Base-by-base conservation (phyloP, 2,888 invertebrate species). In the Halocaridina rubra region DNA sequence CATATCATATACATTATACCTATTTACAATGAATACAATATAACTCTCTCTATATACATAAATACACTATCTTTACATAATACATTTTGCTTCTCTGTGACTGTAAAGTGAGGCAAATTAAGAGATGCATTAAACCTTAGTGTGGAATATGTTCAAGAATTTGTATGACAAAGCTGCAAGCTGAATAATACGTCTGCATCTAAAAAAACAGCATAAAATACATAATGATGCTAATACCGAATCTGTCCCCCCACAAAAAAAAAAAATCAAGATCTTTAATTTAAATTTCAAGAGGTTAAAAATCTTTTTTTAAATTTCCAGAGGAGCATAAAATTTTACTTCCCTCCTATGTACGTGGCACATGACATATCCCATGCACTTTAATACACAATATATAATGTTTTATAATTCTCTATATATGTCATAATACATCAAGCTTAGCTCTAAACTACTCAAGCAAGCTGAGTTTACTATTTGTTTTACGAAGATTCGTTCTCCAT, bases 381-480 rank as follows among this genome's bases (percentile, higher is more conserved):
- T 69, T 16, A n/a, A 7, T 69, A 29, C 19, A 69, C 19, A 29
- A 7, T 30, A 69, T 27, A 69, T 69, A 30, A 27, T 19, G 30
- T 29, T 27, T 29, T 27, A 67, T 27, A 69, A 69, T 30, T 29
- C 29, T 69, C 19, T 27, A 16, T 69, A 30, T 27, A 69, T n/a
- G n/a, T n/a, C 53, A 53, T 53, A 53, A 53, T 19, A 53, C 53
- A 53, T 53, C 53, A 53, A 53, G 53, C n/a, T n/a, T 30, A 8
- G 19, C 16, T 39, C 39, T 74, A 64, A 8, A 22, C 64, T 77
- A 84, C 22, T 84, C 82, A 30, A 77, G 61, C 29, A 84, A 78
- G 71, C 57, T 84, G 46, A 84, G n/a, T 72, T 71, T 77, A 61
- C 82, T 84, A 19, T 77, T 84, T 22, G 82, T 84, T 39, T 84